Percentiles rank a stretch among this genome's conserved stretches.
Evolutionary conservation across 2,888 invertebrate genomes (phyloP).

Genomic region (Alloplasta piceator): DNA sequence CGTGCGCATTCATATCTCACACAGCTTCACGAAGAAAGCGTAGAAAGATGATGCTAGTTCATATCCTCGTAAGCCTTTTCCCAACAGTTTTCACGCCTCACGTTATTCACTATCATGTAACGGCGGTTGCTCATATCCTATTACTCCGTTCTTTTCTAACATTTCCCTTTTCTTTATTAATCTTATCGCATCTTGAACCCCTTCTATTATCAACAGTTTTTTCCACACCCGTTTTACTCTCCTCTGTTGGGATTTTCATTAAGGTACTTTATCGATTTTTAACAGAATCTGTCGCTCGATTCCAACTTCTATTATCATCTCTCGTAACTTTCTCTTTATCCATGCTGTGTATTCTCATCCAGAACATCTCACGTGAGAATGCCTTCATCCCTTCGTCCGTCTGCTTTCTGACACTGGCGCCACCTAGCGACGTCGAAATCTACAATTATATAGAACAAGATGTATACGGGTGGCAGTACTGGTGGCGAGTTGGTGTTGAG

Average conservation of each 20-base stretch:
- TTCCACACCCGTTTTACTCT: slow-evolving; percentile 15
- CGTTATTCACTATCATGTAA: slow-evolving; percentile 42
- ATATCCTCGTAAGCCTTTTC: slow-evolving; percentile 52
- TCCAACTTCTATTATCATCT: slow-evolving; percentile 23
- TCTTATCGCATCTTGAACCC: slow-evolving; percentile 9
- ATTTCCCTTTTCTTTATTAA: slow-evolving; percentile 9
- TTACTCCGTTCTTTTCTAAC: not conserved
- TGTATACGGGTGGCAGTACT: slow-evolving; percentile 34
- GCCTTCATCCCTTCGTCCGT: slow-evolving; percentile 23
- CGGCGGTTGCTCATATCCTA: not conserved
- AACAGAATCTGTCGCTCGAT: slow-evolving; percentile 49
- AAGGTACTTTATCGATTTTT: slow-evolving; percentile 43
- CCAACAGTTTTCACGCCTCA: slow-evolving; percentile 26
- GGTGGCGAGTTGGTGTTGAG: slow-evolving; percentile 55
- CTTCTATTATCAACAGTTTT: not conserved
- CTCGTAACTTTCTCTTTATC: slow-evolving; percentile 9
- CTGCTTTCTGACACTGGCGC: slow-evolving; percentile 69
- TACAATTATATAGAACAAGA: slow-evolving; percentile 52
- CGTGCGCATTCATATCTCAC: slow-evolving; percentile 46
- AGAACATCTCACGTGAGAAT: slow-evolving; percentile 36
- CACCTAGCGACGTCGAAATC: slow-evolving; percentile 70
- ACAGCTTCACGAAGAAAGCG: slow-evolving; percentile 1
- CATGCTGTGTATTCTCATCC: slow-evolving; percentile 32
- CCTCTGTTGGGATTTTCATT: slow-evolving; percentile 9
- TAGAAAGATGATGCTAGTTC: slow-evolving; percentile 37